Conservation (phyloP, 2,888 invertebrate species). For the Drosophila borborema region DNA sequence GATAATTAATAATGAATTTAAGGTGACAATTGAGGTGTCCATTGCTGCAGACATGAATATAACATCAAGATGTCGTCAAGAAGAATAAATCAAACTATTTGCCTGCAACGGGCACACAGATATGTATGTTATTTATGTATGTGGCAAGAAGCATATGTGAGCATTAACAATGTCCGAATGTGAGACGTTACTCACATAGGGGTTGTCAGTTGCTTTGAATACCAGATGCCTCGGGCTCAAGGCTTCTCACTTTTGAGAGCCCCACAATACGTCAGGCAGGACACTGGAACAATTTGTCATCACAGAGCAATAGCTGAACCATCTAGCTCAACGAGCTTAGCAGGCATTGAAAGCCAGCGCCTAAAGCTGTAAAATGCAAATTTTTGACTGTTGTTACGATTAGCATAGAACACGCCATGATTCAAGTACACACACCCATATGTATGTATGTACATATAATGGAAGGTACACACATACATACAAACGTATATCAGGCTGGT, state of each 20-base stretch:
- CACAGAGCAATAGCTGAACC: slow-evolving; percentile 14
- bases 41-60: neutral
- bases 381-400: slow-evolving; percentile 60
- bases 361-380: slow-evolving; percentile 68
- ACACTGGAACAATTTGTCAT: slow-evolving; percentile 59
- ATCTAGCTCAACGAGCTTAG: slow-evolving; percentile 51
- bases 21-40: neutral
- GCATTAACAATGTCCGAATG: slow-evolving; percentile 53
- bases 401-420: slow-evolving; percentile 64
- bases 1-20: neutral
- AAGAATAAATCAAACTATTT: slow-evolving; percentile 60
- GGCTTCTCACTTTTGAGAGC: slow-evolving; percentile 35
- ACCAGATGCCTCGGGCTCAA: slow-evolving; percentile 34
- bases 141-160: neutral
- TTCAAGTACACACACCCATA: neutral
- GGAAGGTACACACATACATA: too few relatives aligned
- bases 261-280: slow-evolving; percentile 50
- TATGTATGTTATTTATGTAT: neutral
- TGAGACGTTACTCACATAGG: slow-evolving; percentile 24
- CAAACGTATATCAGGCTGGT: neutral
- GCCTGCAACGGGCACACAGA: neutral
- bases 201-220: slow-evolving; percentile 54
- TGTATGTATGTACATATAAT: neutral
- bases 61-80: slow-evolving; percentile 39
- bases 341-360: slow-evolving; percentile 48